Evolutionary conservation across 2,888 invertebrate genomes (phyloP).

Genomic region (Morpho helenor): DNA sequence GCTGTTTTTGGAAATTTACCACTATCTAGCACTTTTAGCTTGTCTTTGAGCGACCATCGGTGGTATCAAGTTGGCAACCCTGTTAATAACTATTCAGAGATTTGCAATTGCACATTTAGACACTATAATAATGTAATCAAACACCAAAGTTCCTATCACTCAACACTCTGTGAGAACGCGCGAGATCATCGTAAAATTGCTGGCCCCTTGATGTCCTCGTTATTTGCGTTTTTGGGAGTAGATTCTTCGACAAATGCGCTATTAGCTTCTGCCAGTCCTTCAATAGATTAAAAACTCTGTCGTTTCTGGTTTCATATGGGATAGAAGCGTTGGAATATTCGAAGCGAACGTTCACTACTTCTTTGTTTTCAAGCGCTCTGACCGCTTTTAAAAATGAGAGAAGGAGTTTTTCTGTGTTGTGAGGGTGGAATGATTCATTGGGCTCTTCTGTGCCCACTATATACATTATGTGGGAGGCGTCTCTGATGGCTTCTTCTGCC

Average conservation of each 20-base stretch:
- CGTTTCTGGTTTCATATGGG: slow-evolving; percentile 53
- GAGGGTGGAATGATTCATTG: slow-evolving; percentile 54
- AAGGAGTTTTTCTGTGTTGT: slow-evolving; percentile 52
- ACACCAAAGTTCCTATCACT: slow-evolving; percentile 21
- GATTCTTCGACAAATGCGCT: slow-evolving; percentile 57
- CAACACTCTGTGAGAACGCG: slow-evolving; percentile 57
- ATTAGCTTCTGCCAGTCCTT: slow-evolving; percentile 67
- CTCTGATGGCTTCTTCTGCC: slow-evolving; percentile 55
- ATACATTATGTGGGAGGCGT: slow-evolving; percentile 56
- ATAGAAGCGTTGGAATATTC: slow-evolving; percentile 57
- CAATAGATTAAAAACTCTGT: slow-evolving; percentile 49
- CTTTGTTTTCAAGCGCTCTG: slow-evolving; percentile 41
- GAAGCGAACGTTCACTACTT: slow-evolving; percentile 57
- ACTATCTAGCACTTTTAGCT: no score
- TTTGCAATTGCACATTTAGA: no score
- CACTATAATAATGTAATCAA: no score
- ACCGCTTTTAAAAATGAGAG: slow-evolving; percentile 47
- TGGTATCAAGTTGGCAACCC: no score
- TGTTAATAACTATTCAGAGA: no score
- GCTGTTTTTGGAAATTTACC: no score
- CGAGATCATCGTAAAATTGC: slow-evolving; percentile 59
- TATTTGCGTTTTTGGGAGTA: slow-evolving; percentile 58
- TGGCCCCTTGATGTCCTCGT: slow-evolving; percentile 60
- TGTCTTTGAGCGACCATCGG: no score
- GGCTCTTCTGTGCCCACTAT: slow-evolving; percentile 58